phyloP scores from a whole-genome alignment of 1,140 invertebrate species.

The Thalassaphorura encarpata region DNA sequence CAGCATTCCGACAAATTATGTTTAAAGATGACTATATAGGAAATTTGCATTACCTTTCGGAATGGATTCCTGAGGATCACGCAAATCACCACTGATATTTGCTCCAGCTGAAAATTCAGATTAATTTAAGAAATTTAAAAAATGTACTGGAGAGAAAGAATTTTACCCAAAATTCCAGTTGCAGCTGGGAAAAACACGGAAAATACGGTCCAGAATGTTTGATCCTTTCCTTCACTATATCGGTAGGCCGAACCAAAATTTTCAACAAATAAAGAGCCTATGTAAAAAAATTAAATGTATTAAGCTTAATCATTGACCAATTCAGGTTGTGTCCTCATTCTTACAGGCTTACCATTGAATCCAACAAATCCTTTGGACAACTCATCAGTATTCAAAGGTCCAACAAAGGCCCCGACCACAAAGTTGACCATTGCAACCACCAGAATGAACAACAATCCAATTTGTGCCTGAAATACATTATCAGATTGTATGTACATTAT shows the following conservation, averaged over 20 bases:
- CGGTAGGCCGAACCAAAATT: slow-evolving; percentile 33
- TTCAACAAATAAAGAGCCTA: slow-evolving; percentile 35
- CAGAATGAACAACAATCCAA: slow-evolving; percentile 45
- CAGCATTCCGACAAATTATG: too few species aligned
- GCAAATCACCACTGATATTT: slow-evolving; percentile 48
- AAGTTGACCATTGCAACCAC: slow-evolving; percentile 46
- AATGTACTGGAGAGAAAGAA: slow-evolving; percentile 87
- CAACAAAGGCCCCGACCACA: slow-evolving; percentile 43
- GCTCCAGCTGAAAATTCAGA: slow-evolving; percentile 45
- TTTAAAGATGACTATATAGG: too few species aligned
- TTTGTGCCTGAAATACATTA: slow-evolving; percentile 44
- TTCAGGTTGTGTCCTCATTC: neutral
- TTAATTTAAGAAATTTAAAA: slow-evolving; percentile 61
- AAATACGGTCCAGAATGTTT: slow-evolving; percentile 79
- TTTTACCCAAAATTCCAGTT: slow-evolving; percentile 57
- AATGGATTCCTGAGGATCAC: slow-evolving; percentile 35
- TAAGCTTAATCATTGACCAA: neutral
- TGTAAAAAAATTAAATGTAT: slow-evolving; percentile 4
- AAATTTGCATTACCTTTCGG: too few species aligned
- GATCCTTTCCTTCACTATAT: slow-evolving; percentile 19
- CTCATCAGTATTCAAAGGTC: slow-evolving; percentile 39
- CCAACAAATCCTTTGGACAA: slow-evolving; percentile 44
- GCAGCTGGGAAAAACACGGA: slow-evolving; percentile 63
- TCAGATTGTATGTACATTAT: too few species aligned
- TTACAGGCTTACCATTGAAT: slow-evolving; percentile 39